Percentiles rank a stretch among this genome's conserved stretches.
Evolutionary conservation across 2,797 vertebrate species (phyloP).

Genomic region (Loriculus beryllinus): DNA sequence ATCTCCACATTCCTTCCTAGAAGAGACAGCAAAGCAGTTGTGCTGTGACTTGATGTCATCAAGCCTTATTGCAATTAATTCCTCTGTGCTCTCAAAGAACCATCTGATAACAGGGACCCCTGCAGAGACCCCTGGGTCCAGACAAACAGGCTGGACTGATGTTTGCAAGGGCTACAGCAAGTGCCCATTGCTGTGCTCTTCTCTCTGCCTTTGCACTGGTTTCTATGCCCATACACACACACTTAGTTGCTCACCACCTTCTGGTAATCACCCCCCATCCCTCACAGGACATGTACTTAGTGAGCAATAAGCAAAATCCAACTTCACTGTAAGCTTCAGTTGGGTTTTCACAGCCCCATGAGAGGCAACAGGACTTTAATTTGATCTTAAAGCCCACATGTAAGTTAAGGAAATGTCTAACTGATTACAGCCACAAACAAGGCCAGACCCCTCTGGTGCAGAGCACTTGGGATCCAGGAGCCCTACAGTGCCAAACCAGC

Average conservation of each 20-base stretch:
- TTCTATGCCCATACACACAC: too few species aligned
- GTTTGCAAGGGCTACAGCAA: background rate
- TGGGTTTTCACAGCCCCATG: background rate
- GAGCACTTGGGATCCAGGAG: background rate
- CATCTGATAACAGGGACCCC: background rate
- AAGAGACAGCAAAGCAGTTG: background rate
- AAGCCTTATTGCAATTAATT: background rate
- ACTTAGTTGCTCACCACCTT: background rate
- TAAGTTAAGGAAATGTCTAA: background rate
- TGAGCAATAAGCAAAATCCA: background rate
- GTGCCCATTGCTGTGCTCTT: background rate
- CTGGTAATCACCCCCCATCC: background rate
- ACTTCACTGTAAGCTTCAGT: background rate
- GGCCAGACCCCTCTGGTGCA: background rate
- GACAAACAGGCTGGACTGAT: background rate
- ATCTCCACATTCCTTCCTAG: background rate
- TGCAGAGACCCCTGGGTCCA: background rate
- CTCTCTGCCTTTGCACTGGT: background rate
- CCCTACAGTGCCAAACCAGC: background rate
- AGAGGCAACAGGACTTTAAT: background rate
- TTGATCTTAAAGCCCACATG: background rate
- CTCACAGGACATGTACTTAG: rapidly evolving
- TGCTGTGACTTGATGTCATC: background rate
- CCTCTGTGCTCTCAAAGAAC: background rate
- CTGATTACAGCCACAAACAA: background rate